Percentiles rank a stretch among this genome's conserved stretches.
phyloP scores from a whole-genome alignment of 2,797 vertebrate species.

The Buceros bicornis region DNA sequence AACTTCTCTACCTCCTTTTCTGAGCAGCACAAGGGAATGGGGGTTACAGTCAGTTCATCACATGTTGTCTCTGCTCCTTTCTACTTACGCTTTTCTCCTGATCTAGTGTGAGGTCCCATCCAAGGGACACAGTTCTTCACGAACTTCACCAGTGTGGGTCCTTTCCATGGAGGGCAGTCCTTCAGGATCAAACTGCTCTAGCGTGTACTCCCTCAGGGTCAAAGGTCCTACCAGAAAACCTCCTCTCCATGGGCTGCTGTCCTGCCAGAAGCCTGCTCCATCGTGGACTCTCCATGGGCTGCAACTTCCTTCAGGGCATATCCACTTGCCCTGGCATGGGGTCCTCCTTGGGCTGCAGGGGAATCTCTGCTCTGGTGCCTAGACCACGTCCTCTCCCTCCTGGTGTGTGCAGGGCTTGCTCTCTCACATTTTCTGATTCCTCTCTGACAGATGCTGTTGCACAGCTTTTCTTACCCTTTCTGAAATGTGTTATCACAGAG shows the following conservation, averaged over 20 bases:
- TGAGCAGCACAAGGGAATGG: rapidly evolving
- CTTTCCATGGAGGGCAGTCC: not conserved
- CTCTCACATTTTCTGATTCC: not conserved
- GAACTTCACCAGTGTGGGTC: not conserved
- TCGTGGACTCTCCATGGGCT: not conserved
- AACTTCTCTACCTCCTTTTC: not conserved
- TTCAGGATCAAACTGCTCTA: not conserved
- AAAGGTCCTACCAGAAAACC: not conserved
- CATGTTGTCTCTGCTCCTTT: rapidly evolving
- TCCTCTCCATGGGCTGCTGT: not conserved
- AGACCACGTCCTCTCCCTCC: not conserved
- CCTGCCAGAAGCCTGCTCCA: not conserved
- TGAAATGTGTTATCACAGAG: not conserved
- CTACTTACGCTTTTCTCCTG: not conserved
- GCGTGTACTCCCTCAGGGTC: rapidly evolving
- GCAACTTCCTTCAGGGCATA: not conserved
- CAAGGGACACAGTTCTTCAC: not conserved
- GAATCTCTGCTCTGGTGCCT: not conserved
- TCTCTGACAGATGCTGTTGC: not conserved
- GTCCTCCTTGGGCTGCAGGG: not conserved
- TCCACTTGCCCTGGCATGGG: not conserved
- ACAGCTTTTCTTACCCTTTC: not conserved
- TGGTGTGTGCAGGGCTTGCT: not conserved
- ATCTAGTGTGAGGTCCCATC: not conserved
- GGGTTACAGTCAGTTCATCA: not conserved